These are phyloP conservation scores for Acanthococcus lagerstroemiae DNA, from an alignment of 2,888 invertebrate genomes.

Conservation along the genomic window DNA sequence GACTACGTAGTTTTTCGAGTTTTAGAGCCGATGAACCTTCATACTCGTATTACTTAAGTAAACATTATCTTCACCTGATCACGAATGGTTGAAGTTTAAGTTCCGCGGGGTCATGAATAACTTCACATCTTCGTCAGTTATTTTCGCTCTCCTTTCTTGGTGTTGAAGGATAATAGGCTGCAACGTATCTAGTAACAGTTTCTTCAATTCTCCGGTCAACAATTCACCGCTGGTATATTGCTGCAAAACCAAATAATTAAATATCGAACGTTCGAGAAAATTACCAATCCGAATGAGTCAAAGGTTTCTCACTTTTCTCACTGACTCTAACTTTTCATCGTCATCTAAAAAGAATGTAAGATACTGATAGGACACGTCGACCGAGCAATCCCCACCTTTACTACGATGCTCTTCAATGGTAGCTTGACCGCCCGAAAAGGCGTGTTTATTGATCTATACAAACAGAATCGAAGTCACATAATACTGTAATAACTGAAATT, in stretches of 20 bases:
- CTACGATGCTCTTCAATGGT: constrained; percentile 86
- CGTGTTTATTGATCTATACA: constrained; percentile 66
- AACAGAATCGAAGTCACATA: neutral
- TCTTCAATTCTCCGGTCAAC: constrained; percentile 90
- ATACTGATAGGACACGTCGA: constrained; percentile 93
- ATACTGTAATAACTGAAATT: too few species aligned
- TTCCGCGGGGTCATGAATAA: constrained; percentile 77
- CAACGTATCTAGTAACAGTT: constrained; percentile 69
- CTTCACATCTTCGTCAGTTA: constrained; percentile 76
- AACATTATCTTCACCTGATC: too few species aligned
- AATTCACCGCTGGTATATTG: constrained; percentile 78
- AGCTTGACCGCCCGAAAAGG: constrained; percentile 91
- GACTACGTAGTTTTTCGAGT: too few species aligned
- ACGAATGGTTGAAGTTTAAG: constrained; percentile 47
- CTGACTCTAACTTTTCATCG: constrained; percentile 70
- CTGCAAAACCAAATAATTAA: constrained; percentile 42
- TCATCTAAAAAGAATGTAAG: constrained; percentile 90
- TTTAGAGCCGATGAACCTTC: too few species aligned
- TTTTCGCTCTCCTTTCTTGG: constrained; percentile 63
- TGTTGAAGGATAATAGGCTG: constrained; percentile 71
- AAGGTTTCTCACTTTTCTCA: constrained; percentile 48
- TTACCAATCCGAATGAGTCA: neutral
- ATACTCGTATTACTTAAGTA: too few species aligned
- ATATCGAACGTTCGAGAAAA: neutral
- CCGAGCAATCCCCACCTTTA: constrained; percentile 87